Conservation (phyloP, 2,888 invertebrate genomes). For the Rhagonycha lutea region DNA sequence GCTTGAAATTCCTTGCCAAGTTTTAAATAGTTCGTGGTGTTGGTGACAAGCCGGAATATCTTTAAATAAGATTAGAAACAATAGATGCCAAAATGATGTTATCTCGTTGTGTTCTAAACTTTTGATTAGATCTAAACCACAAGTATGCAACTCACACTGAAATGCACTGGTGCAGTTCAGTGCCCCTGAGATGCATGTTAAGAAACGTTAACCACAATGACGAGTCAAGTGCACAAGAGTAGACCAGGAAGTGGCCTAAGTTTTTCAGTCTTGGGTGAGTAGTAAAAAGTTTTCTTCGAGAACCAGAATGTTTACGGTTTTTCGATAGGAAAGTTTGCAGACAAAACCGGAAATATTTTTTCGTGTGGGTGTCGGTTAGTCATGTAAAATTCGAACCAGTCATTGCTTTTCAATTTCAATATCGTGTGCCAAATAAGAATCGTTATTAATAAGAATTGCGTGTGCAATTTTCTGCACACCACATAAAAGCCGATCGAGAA, state of each 20-base stretch:
- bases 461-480: not conserved
- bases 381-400: not conserved
- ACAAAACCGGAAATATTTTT: not conserved
- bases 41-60: not conserved
- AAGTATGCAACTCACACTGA: conserved; percentile 2
- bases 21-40: conserved; percentile 1
- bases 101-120: conserved; percentile 4
- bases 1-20: not conserved
- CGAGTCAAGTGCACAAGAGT: conserved; percentile 44
- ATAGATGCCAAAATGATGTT: conserved; percentile 13
- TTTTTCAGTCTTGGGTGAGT: conserved; percentile 57
- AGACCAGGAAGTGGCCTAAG: conserved; percentile 55
- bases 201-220: conserved; percentile 31
- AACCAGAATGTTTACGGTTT: not conserved
- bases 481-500: not conserved
- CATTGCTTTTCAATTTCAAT: not conserved
- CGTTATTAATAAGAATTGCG: not conserved
- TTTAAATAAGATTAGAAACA: conserved; percentile 6
- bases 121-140: conserved; percentile 11
- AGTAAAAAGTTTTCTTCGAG: not conserved
- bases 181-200: conserved; percentile 26
- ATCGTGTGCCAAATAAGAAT: not conserved
- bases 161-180: conserved; percentile 23
- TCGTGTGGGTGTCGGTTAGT: not conserved
- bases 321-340: not conserved